Evolutionary conservation across 2,888 invertebrate genomes (phyloP).

Genomic region (Chironomus tentans): DNA sequence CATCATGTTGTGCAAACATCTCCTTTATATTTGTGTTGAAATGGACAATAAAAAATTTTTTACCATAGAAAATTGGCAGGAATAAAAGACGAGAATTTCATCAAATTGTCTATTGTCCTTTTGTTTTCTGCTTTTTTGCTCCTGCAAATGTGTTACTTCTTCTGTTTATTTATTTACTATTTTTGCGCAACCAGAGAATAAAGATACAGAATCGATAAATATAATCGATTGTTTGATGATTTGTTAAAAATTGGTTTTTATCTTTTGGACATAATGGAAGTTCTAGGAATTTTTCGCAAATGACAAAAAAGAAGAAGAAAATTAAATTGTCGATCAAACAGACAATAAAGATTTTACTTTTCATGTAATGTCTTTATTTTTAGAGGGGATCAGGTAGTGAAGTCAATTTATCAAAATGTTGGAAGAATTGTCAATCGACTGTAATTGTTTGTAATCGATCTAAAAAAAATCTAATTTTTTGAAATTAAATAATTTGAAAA

Average conservation of each 20-base stretch:
- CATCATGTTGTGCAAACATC: neutral
- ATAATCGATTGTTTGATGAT: constrained; percentile 21
- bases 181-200: constrained; percentile 25
- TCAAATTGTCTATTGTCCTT: neutral
- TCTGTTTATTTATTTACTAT: neutral
- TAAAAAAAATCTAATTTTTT: neutral
- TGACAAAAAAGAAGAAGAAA: neutral
- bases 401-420: neutral
- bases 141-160: constrained; percentile 13
- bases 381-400: neutral
- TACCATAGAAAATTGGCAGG: constrained; percentile 19
- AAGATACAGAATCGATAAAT: neutral
- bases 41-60: neutral
- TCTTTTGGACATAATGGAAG: neutral
- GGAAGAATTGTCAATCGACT: neutral
- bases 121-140: neutral
- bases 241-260: constrained; percentile 26
- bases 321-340: neutral
- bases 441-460: neutral
- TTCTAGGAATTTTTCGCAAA: constrained; percentile 12
- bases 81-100: neutral
- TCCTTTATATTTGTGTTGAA: constrained; percentile 7
- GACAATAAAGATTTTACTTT: too few species aligned
- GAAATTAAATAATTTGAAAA: too few species aligned
- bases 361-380: neutral